These are phyloP conservation scores for Thera obeliscata DNA, from an alignment of 2,888 invertebrate species.

Conservation along the genomic window DNA sequence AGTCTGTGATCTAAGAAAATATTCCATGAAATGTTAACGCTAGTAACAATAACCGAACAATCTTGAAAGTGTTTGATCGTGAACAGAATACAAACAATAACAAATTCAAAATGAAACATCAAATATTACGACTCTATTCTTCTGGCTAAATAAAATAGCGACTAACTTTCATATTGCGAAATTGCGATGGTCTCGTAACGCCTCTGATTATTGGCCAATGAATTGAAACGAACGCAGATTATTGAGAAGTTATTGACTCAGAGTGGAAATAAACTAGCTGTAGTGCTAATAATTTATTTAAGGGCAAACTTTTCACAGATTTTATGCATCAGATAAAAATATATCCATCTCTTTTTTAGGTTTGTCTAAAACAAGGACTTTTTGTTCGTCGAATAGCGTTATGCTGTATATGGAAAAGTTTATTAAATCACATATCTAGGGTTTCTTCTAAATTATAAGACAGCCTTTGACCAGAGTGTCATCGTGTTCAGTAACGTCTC, in stretches of 20 bases:
- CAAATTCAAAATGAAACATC: constrained; percentile 10
- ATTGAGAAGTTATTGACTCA: constrained; percentile 16
- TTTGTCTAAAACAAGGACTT: too few species aligned
- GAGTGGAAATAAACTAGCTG: constrained; percentile 12
- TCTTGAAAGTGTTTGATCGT: neutral
- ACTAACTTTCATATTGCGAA: constrained; percentile 40
- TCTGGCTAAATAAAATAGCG: constrained; percentile 34
- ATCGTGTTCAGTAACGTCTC: too few species aligned
- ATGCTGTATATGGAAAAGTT: too few species aligned
- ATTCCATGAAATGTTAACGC: neutral
- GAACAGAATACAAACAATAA: constrained; percentile 9
- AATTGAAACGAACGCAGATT: constrained; percentile 38
- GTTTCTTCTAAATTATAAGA: too few species aligned
- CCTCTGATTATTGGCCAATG: constrained; percentile 37
- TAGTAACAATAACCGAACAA: neutral
- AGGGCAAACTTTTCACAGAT: too few species aligned
- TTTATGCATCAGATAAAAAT: too few species aligned
- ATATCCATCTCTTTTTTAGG: too few species aligned
- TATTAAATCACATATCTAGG: too few species aligned
- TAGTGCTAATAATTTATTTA: too few species aligned
- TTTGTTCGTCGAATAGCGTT: too few species aligned
- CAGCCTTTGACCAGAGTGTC: too few species aligned
- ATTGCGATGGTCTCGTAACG: constrained; percentile 39
- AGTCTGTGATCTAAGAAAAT: neutral
- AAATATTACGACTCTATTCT: constrained; percentile 31